phyloP scores from a whole-genome alignment of 2,888 invertebrate genomes.

The Diplazon laetatorius region DNA sequence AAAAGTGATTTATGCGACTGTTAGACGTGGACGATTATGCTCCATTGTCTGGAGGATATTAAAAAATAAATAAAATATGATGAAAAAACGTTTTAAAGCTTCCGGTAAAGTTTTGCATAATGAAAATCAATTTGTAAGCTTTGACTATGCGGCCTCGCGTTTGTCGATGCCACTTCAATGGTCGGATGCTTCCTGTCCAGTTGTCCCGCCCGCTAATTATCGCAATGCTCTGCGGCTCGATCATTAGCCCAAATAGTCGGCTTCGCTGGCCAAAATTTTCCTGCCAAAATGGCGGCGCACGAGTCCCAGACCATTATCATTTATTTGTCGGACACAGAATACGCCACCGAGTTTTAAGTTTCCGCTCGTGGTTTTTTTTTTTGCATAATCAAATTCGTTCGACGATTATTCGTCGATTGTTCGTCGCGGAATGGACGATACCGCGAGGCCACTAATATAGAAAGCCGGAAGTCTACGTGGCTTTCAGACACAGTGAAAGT shows the following conservation, averaged over 20 bases:
- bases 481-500: neutral
- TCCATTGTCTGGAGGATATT: neutral
- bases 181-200: too few species aligned
- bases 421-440: neutral
- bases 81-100: neutral
- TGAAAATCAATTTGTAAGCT: slow-evolving; percentile 8
- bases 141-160: neutral
- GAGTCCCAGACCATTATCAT: too few species aligned
- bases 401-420: slow-evolving; percentile 10
- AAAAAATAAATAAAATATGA: too few species aligned
- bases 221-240: too few species aligned
- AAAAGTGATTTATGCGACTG: neutral
- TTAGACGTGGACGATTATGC: neutral
- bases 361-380: neutral
- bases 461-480: neutral
- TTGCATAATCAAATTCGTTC: slow-evolving; percentile 3
- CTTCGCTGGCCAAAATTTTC: too few species aligned
- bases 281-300: too few species aligned
- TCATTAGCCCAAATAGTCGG: too few species aligned
- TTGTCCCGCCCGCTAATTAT: too few species aligned
- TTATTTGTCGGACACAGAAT: too few species aligned
- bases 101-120: slow-evolving; percentile 18
- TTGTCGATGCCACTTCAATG: too few species aligned
- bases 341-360: too few species aligned
- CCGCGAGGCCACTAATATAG: neutral